Percentiles rank a stretch among this genome's conserved stretches.
Evolutionary conservation across 2,888 invertebrate species (phyloP).

Genomic region (Physocephala rufipes): DNA sequence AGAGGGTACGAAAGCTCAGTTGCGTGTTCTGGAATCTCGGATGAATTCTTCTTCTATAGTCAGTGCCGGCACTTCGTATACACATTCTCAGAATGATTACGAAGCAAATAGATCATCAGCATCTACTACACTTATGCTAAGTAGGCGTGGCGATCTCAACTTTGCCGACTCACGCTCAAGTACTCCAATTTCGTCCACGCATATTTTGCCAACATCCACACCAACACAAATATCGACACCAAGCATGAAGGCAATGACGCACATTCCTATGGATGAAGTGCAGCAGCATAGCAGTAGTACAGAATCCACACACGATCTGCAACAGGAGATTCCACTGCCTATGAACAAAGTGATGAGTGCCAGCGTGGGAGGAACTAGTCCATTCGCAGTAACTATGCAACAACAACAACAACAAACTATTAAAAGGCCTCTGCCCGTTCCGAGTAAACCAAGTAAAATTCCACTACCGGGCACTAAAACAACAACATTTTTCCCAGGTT

Average conservation of each 20-base stretch:
- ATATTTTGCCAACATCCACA: slow-evolving; percentile 51
- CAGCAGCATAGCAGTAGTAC: slow-evolving; percentile 71
- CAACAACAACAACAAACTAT: slow-evolving; percentile 40
- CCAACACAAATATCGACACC: slow-evolving; percentile 66
- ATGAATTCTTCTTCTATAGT: slow-evolving; percentile 59
- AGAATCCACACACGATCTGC: slow-evolving; percentile 71
- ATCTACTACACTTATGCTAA: slow-evolving; percentile 58
- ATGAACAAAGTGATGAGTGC: slow-evolving; percentile 53
- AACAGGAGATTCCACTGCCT: slow-evolving; percentile 43
- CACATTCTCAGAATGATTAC: slow-evolving; percentile 62
- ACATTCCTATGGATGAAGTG: slow-evolving; percentile 68
- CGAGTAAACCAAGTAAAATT: slow-evolving; percentile 75
- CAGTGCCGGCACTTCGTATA: slow-evolving; percentile 64
- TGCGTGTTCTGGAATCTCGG: slow-evolving; percentile 75
- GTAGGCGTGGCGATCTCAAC: slow-evolving; percentile 54
- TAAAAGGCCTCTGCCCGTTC: slow-evolving; percentile 37
- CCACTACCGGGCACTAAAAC: slow-evolving; percentile 71
- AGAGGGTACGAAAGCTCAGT: slow-evolving; percentile 81
- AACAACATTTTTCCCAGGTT: slow-evolving; percentile 57
- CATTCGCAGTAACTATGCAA: slow-evolving; percentile 48
- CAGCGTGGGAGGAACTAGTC: slow-evolving; percentile 58
- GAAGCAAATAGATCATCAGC: slow-evolving; percentile 62
- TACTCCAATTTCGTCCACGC: slow-evolving; percentile 44
- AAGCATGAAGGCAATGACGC: slow-evolving; percentile 71
- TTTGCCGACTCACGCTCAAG: slow-evolving; percentile 47